phyloP scores from a whole-genome alignment of 1,140 invertebrate genomes.

The Pseudoatta argentina region DNA sequence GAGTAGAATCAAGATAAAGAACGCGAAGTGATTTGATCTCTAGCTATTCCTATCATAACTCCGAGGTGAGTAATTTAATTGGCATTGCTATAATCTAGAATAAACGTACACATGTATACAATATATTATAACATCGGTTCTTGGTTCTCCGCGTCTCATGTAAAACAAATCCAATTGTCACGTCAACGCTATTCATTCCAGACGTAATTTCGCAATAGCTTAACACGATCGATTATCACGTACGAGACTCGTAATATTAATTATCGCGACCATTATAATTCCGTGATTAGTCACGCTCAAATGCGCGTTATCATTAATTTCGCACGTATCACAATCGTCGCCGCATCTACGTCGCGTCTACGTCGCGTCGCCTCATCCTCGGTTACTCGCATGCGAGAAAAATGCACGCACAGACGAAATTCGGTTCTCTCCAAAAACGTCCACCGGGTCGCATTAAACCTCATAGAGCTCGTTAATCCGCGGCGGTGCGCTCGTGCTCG shows the following conservation, averaged over 20 bases:
- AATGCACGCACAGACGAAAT: constrained; percentile 16
- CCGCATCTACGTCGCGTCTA: neutral
- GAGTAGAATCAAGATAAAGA: neutral
- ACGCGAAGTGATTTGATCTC: constrained; percentile 2
- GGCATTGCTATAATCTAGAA: constrained; percentile 8
- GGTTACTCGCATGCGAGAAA: neutral
- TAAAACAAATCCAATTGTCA: constrained; percentile 56
- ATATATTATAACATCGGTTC: neutral
- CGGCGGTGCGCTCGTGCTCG: neutral
- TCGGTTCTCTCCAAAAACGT: constrained; percentile 28
- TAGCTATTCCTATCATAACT: constrained; percentile 29
- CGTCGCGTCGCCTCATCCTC: neutral
- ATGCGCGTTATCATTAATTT: constrained; percentile 56
- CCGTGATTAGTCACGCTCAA: constrained; percentile 53
- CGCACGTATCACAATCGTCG: constrained; percentile 20
- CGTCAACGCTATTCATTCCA: constrained; percentile 46
- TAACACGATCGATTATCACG: constrained; percentile 58
- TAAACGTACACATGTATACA: neutral
- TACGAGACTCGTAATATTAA: constrained; percentile 49
- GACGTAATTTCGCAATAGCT: constrained; percentile 27
- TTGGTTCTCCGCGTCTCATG: neutral
- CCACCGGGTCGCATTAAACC: constrained; percentile 49
- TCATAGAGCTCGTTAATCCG: constrained; percentile 53
- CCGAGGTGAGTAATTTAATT: constrained; percentile 13
- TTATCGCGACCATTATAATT: constrained; percentile 53